Conservation (phyloP, 1,140 invertebrate genomes). For the Eupristina koningsbergeri region DNA sequence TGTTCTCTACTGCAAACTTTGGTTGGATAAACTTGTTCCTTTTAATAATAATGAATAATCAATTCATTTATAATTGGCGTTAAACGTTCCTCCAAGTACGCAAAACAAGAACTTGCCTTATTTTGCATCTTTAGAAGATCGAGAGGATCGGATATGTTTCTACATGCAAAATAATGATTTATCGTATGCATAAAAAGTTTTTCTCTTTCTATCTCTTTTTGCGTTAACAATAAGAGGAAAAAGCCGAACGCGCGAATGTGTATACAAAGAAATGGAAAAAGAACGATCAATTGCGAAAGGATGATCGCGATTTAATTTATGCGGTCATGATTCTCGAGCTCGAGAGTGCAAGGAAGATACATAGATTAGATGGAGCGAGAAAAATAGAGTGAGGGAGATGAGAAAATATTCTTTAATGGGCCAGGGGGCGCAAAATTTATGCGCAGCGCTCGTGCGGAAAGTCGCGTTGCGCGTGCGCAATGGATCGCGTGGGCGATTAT, state of each 20-base stretch:
- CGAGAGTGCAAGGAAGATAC: not conserved
- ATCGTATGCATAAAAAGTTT: slow-evolving; percentile 21
- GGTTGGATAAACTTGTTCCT: slow-evolving; percentile 29
- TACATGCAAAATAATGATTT: slow-evolving; percentile 49
- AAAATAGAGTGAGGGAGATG: slow-evolving; percentile 26
- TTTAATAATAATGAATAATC: slow-evolving; percentile 37
- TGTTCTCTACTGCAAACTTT: not conserved
- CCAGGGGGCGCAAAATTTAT: slow-evolving; percentile 53
- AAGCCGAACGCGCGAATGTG: not conserved
- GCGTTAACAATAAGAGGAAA: not conserved
- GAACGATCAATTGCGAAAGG: slow-evolving; percentile 54
- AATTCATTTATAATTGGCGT: slow-evolving; percentile 50
- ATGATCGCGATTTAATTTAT: slow-evolving; percentile 61
- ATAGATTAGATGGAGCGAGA: not conserved
- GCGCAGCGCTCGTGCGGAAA: slow-evolving; percentile 50
- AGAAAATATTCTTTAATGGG: slow-evolving; percentile 43
- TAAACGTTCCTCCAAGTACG: slow-evolving; percentile 35
- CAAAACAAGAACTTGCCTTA: slow-evolving; percentile 41
- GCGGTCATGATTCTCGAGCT: slow-evolving; percentile 55
- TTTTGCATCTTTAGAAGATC: slow-evolving; percentile 41
- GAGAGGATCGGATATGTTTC: slow-evolving; percentile 26
- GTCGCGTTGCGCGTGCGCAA: slow-evolving; percentile 48
- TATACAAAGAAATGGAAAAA: not conserved
- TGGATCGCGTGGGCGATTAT: slow-evolving; percentile 59
- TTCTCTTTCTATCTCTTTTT: not conserved